Evolutionary conservation across 1,140 invertebrate genomes (phyloP), one percentile per base, ranked within the genome.

Genomic region (Bradysia coprophila): DNA sequence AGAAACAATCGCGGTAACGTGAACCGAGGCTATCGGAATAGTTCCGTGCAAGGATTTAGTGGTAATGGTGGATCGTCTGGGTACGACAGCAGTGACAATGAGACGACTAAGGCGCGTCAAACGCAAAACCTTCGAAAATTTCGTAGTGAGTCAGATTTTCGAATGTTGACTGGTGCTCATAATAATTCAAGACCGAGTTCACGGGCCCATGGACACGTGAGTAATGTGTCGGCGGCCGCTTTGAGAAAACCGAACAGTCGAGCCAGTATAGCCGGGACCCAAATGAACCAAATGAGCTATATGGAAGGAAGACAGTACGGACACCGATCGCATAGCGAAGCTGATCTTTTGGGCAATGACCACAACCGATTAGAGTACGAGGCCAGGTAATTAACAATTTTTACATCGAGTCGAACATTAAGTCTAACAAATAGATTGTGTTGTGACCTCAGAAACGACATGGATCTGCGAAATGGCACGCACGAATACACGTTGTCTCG

Each of bases 91-190:
- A 76, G 73, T 18, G 75, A 77, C 54, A 77, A 77, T 54, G 75
- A 77, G 57, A 75, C 72, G 1, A 63, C 71, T 37, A 75, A 57
- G 69, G 74, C 56, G 16, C 38, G 21, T 4, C n/a, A 4, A 18
- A 51, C 57, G 40, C 57, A 57, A 66, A 76, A 62, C 64, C 70
- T 68, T 50, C 61, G 74, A 49, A 76, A 78, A 49, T 78, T 78
- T 51, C 65, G 75, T 45, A 87, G 82, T 42, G 84, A 88, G 56
- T 84, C 84, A 2, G 84, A 88, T 51, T 88, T 89, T 54, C 64
- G 75, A 50, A 70, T 52, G 59, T 61, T 64, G 51, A n/a, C n/a
- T n/a, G 43, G 56, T 40, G 63, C 62, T 43, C 55, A 64, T 36
- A 53, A 54, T 16, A 43, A 59, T 37, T 64, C 65, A 19, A 51